Evolutionary conservation across 2,888 invertebrate genomes (phyloP), one percentile per base, ranked within the genome.

Genomic region (Limnephilus auricula): DNA sequence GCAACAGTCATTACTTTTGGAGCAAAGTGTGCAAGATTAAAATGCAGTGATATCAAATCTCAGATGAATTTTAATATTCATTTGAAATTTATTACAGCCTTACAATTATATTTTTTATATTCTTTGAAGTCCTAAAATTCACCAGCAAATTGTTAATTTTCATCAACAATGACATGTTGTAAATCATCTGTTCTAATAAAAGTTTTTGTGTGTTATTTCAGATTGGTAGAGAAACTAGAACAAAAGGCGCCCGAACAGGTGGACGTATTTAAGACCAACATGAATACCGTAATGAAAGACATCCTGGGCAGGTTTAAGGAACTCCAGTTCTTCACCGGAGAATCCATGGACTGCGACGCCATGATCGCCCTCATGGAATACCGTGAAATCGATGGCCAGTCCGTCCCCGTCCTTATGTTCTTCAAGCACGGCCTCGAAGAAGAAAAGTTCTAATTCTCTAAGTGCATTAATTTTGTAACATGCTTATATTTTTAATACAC

Each of bases 351-450:
- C 94, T 97, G 98, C 93, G 99, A 99, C 93, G 99, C 98, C 93
- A 97, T 98, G 97, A 98, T 99, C n/a, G 98, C 97, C 92, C 96
- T 99, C 94, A 97, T 98, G 95, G 99, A 99, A 95, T 99, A 99
- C 95, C 97, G 99, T 94, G 99, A 99, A 93, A 97, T 98, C 92
- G 97, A 98, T 94, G 98, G 98, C 89, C 96, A 97, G 5, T 97
- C 97, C 93, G 96, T 97, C 89, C 99, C 99, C 89, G 97, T 99
- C 94, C 96, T 99, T 95, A 98, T 99, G 98, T 99, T 99, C 96
- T 99, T 99, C 96, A 99, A 99, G 95, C 99, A 99, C 94, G 99
- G 99, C 93, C 97, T 99, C 93, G 97, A 98, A 91, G 99, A 99
- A 95, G 99, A 99, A 96, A 99, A 99, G 96, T 98, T 98, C 96